Conservation (phyloP, 30 jellyfish, hydroid and myxozoan genomes). For the Chrysaora quinquecirrha region DNA sequence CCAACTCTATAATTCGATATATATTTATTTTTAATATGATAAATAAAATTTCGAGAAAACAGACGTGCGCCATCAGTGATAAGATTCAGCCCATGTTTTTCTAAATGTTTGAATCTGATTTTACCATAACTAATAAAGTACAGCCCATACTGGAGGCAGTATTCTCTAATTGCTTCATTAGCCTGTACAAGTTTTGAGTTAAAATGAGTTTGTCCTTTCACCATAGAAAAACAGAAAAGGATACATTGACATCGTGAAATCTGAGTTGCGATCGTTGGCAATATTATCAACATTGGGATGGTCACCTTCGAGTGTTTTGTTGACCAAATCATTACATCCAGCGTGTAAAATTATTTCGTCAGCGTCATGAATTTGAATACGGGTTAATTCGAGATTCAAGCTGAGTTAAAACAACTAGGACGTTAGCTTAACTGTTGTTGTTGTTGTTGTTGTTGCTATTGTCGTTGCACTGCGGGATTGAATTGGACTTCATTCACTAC, state of each 20-base stretch:
- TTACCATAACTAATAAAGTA: constrained; percentile 3
- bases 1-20: too few species aligned
- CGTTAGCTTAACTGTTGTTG: too few species aligned
- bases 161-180: not conserved
- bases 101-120: not conserved
- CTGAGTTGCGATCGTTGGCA: not conserved
- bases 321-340: not conserved
- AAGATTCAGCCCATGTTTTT: constrained; percentile 6
- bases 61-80: constrained; percentile 7
- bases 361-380: not conserved
- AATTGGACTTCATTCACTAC: too few species aligned
- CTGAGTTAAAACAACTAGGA: too few species aligned
- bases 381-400: too few species aligned
- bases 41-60: constrained; percentile 14
- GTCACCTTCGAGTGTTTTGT: not conserved
- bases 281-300: not conserved
- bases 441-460: too few species aligned
- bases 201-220: not conserved
- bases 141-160: constrained; percentile 8
- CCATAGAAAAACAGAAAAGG: not conserved
- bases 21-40: constrained; percentile 18
- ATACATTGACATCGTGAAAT: not conserved
- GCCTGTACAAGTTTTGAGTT: not conserved
- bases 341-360: not conserved
- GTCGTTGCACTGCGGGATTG: too few species aligned